A percentile compares a stretch with the other conserved stretches of the same genome.
These are phyloP conservation scores for Galagoides demidoff DNA, from an alignment of 2,797 vertebrate species.

Conservation along the genomic window DNA sequence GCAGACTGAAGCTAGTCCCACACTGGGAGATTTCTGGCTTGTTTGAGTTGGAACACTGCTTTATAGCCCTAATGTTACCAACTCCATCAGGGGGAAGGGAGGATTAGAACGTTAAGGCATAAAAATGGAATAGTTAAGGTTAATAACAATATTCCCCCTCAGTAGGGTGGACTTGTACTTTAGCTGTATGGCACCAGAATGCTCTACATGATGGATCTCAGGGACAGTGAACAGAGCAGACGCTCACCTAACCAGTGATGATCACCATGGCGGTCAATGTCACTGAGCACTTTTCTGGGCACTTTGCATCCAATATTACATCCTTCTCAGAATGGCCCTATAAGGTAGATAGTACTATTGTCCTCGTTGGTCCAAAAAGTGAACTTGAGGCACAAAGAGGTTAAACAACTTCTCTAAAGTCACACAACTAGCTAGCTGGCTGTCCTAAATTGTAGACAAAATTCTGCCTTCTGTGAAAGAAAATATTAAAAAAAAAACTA, in stretches of 20 bases:
- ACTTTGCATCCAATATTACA: neutral
- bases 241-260: accelerated
- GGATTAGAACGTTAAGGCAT: neutral
- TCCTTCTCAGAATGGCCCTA: neutral
- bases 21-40: accelerated
- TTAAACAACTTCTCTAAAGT: neutral
- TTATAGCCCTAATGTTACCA: neutral
- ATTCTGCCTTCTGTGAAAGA: neutral
- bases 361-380: neutral
- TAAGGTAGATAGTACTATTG: neutral
- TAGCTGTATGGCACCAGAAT: too few relatives aligned
- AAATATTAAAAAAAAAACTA: neutral
- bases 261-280: neutral
- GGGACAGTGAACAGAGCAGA: neutral
- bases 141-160: neutral
- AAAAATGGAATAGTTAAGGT: neutral
- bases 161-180: neutral
- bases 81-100: neutral
- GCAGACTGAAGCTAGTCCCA: too few relatives aligned
- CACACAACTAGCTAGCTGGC: neutral
- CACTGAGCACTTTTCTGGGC: neutral
- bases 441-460: neutral
- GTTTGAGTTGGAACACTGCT: neutral
- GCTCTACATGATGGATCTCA: accelerated
- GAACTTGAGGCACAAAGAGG: neutral